A percentile compares a stretch with the other conserved stretches of the same genome.
Conservation (phyloP, 2,113 vertebrate genomes). For the Theropithecus gelada region DNA sequence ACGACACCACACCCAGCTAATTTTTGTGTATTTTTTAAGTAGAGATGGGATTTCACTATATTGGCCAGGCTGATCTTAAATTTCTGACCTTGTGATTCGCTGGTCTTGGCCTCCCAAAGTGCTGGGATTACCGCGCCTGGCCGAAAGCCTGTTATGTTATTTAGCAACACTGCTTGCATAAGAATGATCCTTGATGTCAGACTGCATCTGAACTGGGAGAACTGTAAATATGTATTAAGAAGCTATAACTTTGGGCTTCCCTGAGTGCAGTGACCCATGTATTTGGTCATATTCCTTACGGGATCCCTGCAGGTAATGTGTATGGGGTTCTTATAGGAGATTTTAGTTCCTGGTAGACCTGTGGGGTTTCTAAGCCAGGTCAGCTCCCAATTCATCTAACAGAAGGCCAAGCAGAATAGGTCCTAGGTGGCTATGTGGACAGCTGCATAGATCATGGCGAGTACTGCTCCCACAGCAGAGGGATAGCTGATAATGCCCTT, state of each 20-base stretch:
- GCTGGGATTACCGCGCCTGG: fast-evolving
- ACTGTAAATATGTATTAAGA: not conserved
- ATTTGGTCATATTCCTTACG: not conserved
- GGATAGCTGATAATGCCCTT: not conserved
- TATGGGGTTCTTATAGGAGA: not conserved
- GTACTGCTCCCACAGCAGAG: not conserved
- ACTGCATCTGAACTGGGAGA: not conserved
- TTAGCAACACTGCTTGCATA: not conserved
- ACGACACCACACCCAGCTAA: too few relatives aligned
- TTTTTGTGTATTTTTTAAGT: too few relatives aligned
- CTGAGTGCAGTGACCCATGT: not conserved
- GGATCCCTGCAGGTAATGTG: not conserved
- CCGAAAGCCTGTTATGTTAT: not conserved
- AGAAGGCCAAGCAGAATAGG: not conserved
- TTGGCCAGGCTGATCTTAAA: too few relatives aligned
- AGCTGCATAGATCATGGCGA: not conserved
- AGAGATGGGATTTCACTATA: too few relatives aligned
- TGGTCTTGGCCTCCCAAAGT: too few relatives aligned
- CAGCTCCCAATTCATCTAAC: not conserved
- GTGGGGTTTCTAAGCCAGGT: not conserved
- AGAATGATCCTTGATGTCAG: not conserved
- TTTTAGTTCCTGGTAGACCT: not conserved
- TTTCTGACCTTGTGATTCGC: too few relatives aligned
- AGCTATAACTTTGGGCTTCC: not conserved
- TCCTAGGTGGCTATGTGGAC: not conserved